Percentiles rank a stretch among this genome's conserved stretches.
Conservation (phyloP, 2,113 vertebrate genomes). For the Baryphthengus martii region DNA sequence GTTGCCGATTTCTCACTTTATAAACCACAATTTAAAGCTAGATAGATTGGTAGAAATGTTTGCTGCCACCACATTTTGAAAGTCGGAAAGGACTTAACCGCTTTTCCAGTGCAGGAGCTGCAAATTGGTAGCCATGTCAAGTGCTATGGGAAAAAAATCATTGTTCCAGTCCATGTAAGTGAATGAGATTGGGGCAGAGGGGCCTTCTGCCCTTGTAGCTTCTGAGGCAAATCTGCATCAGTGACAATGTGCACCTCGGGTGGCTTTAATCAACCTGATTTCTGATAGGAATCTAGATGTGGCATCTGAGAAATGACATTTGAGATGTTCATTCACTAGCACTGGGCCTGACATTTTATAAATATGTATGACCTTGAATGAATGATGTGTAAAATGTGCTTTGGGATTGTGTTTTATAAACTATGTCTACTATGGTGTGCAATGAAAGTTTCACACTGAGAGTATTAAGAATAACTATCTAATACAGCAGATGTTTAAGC, state of each 20-base stretch:
- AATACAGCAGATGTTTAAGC: background rate
- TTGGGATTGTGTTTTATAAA: background rate
- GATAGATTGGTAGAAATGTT: background rate
- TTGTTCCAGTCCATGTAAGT: background rate
- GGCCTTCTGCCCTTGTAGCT: background rate
- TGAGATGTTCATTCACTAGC: background rate
- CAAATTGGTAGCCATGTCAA: background rate
- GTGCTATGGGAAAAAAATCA: background rate
- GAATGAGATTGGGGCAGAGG: background rate
- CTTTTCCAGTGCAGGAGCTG: background rate
- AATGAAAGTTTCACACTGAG: background rate
- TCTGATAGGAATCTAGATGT: background rate
- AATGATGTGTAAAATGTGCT: background rate
- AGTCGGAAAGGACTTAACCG: background rate
- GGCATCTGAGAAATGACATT: background rate
- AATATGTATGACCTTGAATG: background rate
- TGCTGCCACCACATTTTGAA: background rate
- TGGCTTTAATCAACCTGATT: background rate
- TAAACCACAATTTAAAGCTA: background rate
- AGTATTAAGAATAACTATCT: background rate
- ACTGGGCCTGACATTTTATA: background rate
- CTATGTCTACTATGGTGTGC: fast-evolving
- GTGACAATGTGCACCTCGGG: fast-evolving
- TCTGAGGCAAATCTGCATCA: fast-evolving
- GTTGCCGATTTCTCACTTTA: background rate